Percentiles rank a stretch among this genome's conserved stretches.
Conservation (phyloP, 2,797 vertebrate species). For the Scarus forsteni region DNA sequence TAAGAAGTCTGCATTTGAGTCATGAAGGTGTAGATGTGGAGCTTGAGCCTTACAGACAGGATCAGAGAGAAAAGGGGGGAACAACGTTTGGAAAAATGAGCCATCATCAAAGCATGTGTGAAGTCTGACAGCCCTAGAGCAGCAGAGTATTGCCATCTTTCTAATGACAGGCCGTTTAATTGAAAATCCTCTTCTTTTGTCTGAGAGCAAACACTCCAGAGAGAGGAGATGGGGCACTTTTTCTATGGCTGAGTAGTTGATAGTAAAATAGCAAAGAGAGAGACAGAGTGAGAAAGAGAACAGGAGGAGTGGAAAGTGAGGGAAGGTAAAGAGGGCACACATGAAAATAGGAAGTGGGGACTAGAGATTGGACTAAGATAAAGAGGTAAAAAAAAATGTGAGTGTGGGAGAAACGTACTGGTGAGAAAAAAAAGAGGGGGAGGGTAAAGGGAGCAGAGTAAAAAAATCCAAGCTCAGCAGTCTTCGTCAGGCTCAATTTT, state of each 20-base stretch:
- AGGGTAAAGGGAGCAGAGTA: slow-evolving; percentile 32
- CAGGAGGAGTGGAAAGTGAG: slow-evolving; percentile 48
- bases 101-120: slow-evolving; percentile 59
- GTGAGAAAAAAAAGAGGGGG: slow-evolving; percentile 31
- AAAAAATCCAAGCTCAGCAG: slow-evolving; percentile 81
- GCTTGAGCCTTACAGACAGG: slow-evolving; percentile 41
- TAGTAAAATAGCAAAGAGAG: slow-evolving; percentile 37
- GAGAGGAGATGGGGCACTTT: slow-evolving; percentile 39
- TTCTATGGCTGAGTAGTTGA: slow-evolving; percentile 57
- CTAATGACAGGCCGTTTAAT: slow-evolving; percentile 76
- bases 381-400: slow-evolving; percentile 63
- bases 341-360: slow-evolving; percentile 55
- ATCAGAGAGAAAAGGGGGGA: slow-evolving; percentile 26
- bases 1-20: slow-evolving; percentile 22
- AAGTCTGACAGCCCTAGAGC: slow-evolving; percentile 47
- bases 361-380: slow-evolving; percentile 73
- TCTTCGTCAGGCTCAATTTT: slow-evolving; percentile 80
- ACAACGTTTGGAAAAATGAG: slow-evolving; percentile 49
- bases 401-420: slow-evolving; percentile 30
- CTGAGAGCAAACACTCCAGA: slow-evolving; percentile 71
- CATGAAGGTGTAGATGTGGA: slow-evolving; percentile 9
- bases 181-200: slow-evolving; percentile 74
- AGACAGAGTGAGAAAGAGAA: slow-evolving; percentile 6
- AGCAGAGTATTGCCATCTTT: slow-evolving; percentile 46
- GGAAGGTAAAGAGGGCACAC: slow-evolving; percentile 57